Conservation (phyloP, 2,888 invertebrate species). For the Hydraecia micacea region DNA sequence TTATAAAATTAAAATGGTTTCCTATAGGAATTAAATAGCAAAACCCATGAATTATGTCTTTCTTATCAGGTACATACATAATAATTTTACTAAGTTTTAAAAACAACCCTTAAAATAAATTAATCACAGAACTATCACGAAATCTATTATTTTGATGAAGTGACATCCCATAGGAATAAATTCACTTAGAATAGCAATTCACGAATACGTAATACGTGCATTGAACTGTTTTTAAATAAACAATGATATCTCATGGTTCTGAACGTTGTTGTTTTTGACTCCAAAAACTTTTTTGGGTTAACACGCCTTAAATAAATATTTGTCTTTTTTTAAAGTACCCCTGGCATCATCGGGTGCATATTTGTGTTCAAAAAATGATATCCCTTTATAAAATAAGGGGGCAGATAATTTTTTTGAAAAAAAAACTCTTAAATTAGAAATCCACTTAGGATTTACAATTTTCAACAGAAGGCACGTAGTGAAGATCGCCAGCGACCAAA, state of each 20-base stretch:
- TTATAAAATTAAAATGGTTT: neutral
- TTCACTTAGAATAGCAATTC: neutral
- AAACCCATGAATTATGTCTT: neutral
- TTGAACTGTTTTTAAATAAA: slow-evolving; percentile 48
- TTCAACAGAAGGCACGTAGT: neutral
- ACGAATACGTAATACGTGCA: slow-evolving; percentile 35
- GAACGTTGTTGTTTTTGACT: slow-evolving; percentile 27
- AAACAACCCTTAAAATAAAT: neutral
- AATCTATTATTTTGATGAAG: neutral
- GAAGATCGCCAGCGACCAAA: neutral
- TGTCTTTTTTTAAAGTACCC: neutral
- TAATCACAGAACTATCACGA: slow-evolving; percentile 6
- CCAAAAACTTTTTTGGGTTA: neutral
- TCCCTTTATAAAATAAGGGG: neutral
- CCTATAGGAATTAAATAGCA: neutral
- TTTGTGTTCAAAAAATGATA: neutral
- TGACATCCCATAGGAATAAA: too few relatives aligned
- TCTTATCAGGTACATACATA: neutral
- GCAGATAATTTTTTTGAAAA: neutral
- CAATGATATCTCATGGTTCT: slow-evolving; percentile 18
- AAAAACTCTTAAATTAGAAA: neutral
- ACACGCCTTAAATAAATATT: neutral
- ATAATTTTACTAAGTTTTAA: neutral
- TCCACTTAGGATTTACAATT: neutral
- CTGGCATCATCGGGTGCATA: neutral